Evolutionary conservation across 2,113 vertebrate species (phyloP).

Genomic region (Notiomystis cincta): DNA sequence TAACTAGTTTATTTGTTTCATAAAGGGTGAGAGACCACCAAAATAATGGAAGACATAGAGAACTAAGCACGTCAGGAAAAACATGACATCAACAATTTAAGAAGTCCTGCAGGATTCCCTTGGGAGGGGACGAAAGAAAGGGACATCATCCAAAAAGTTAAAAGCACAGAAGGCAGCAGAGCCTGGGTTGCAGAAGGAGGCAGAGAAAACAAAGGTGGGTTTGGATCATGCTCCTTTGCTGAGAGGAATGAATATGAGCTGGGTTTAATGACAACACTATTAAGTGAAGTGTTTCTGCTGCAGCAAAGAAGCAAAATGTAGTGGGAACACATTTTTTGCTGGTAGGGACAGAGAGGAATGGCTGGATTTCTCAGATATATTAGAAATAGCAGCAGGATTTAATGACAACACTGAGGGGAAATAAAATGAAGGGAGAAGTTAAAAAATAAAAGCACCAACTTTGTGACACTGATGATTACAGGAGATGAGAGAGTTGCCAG

Average conservation of each 20-base stretch:
- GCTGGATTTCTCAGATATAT: neutral
- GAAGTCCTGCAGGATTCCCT: neutral
- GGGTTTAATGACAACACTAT: neutral
- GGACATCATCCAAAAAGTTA: neutral
- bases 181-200: neutral
- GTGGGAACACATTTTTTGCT: slow-evolving; percentile 3
- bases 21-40: too few relatives aligned
- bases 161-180: neutral
- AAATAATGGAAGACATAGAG: neutral
- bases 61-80: neutral
- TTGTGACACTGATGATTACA: neutral
- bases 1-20: neutral
- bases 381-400: neutral
- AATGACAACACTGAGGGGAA: neutral
- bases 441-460: neutral
- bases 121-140: neutral
- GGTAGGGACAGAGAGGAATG: neutral
- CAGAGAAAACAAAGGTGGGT: neutral
- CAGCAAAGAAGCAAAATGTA: neutral
- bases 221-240: neutral
- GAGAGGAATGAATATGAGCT: neutral
- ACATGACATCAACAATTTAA: neutral
- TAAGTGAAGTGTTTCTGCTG: neutral
- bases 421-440: neutral
- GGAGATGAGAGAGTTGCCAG: neutral